Evolutionary conservation across 2,888 invertebrate species (phyloP).

Genomic region (Agrypnus murinus): DNA sequence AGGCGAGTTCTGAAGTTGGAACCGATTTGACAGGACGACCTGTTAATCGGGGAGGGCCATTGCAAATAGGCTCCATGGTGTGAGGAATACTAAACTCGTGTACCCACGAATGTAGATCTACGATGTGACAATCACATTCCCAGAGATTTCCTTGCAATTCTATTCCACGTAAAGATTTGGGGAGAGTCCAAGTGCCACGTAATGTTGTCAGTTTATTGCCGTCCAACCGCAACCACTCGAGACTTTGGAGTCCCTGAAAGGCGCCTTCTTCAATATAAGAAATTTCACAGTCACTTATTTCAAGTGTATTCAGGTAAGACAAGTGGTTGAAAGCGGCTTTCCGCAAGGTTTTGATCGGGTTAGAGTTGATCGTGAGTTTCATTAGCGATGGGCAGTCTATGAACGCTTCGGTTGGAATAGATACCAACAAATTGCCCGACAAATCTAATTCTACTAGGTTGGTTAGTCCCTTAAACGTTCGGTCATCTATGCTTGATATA

Average conservation of each 20-base stretch:
- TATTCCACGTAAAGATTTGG: conserved; percentile 85
- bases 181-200: conserved; percentile 78
- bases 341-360: conserved; percentile 85
- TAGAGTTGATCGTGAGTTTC: conserved; percentile 86
- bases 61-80: conserved; percentile 85
- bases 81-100: conserved; percentile 84
- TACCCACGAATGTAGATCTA: conserved; percentile 86
- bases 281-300: conserved; percentile 87
- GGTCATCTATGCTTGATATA: conserved; percentile 84
- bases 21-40: conserved; percentile 81
- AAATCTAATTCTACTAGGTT: conserved; percentile 93
- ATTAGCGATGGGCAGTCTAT: conserved; percentile 86
- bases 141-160: conserved; percentile 91
- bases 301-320: conserved; percentile 84
- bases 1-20: conserved; percentile 83
- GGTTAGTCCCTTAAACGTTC: conserved; percentile 87
- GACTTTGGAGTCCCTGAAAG: conserved; percentile 85
- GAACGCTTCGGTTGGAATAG: conserved; percentile 87
- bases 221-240: conserved; percentile 90
- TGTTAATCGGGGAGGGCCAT: conserved; percentile 79
- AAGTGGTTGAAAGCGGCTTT: conserved; percentile 84
- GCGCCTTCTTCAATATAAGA: conserved; percentile 85
- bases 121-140: conserved; percentile 90
- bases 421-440: conserved; percentile 85
- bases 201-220: conserved; percentile 86